These are phyloP conservation scores for Mormyrops boulengeri DNA, from an alignment of 2,797 vertebrate genomes.

Conservation along the genomic window DNA sequence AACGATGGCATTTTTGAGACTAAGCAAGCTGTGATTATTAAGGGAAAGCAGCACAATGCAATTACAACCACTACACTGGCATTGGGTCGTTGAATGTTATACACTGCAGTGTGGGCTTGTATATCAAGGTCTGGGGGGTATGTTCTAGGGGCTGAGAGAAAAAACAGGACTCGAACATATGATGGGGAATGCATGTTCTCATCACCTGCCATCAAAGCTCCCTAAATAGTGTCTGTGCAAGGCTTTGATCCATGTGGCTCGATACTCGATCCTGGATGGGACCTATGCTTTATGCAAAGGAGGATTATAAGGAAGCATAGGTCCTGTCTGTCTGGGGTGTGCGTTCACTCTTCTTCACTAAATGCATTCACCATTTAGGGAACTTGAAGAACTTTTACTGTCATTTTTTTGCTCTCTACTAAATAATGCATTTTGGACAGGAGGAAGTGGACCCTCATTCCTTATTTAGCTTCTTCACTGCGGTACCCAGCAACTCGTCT, in stretches of 20 bases:
- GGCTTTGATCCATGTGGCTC: neutral
- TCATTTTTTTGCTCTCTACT: slow-evolving; percentile 17
- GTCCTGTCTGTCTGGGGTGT: slow-evolving; percentile 25
- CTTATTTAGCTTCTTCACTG: neutral
- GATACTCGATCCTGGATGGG: neutral
- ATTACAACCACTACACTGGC: neutral
- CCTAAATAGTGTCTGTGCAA: neutral
- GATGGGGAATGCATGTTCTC: neutral
- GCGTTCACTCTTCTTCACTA: slow-evolving; percentile 48
- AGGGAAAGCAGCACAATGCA: neutral
- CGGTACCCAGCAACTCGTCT: neutral
- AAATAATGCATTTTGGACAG: slow-evolving; percentile 35
- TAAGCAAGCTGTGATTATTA: neutral
- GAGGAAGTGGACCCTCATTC: neutral
- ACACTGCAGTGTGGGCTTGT: neutral
- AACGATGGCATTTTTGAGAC: neutral
- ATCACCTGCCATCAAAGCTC: neutral
- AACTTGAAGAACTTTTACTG: slow-evolving; percentile 43
- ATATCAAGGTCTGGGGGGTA: neutral
- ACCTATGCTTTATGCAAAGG: neutral
- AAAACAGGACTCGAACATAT: neutral
- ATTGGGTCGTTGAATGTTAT: neutral
- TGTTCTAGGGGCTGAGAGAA: neutral
- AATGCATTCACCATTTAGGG: slow-evolving; percentile 43
- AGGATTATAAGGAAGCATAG: neutral